Base-by-base conservation (phyloP, 2,888 invertebrate genomes). In the Oxyscelio sp. region DNA sequence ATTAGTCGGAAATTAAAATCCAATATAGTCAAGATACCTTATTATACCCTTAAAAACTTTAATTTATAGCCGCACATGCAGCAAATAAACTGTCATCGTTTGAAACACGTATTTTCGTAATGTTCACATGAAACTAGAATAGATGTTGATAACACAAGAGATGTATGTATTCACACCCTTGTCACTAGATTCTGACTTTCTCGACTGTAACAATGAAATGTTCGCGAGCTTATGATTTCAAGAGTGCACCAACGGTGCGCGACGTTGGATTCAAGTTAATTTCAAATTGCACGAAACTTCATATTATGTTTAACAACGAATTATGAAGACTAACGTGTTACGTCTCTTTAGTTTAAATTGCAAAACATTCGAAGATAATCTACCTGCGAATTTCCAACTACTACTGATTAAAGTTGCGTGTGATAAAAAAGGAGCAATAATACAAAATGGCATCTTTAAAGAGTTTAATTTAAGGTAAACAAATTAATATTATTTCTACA, bases 131-230 rank as follows among this genome's bases (percentile, higher is more conserved):
- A 24, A 71, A 79, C 34, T 63, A 21, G 63, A 63, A 80, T 80
- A 34, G 59, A 66, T 11, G 73, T 58, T 66, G 52, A n/a, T n/a
- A n/a, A 59, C 80, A 66, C 24, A 40, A 50, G 58, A 65, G 71
- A 80, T n/a, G n/a, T n/a, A n/a, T 58, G 80, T 66, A 66, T 80
- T 80, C 65, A 52, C 73, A 43, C 73, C 54, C 66, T 61, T 80
- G 66, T 74, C 80, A 74, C 71, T 48, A 31, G 58, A 45, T 34
- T 50, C 73, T 66, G 80, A 80, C 80, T 80, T 80, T 74, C 80
- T 50, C 66, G 80, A 66, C 73, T 74, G 73, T 68, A 73, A 80
- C 81, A 81, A 81, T 68, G 81, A 74, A 74, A 66, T 52, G 81
- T 81, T 74, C 61, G 59, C 61, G 48, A 74, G 74, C 68, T 74